phyloP scores from a whole-genome alignment of 2,888 invertebrate genomes.

The Tortrix viridana region DNA sequence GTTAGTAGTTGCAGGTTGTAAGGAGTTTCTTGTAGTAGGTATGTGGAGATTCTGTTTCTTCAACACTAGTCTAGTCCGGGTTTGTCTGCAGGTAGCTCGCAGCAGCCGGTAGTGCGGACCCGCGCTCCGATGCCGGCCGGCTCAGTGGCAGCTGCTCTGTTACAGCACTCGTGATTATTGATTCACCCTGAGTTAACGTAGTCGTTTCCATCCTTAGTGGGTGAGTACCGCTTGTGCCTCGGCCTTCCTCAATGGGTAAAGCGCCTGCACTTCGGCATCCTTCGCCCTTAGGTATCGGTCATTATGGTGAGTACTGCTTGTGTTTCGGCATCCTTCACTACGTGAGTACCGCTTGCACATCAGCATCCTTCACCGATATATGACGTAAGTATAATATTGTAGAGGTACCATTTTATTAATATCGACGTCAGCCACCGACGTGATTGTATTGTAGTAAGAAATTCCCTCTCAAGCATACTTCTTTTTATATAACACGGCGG shows the following conservation, averaged over 20 bases:
- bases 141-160: background rate
- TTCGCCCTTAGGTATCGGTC: background rate
- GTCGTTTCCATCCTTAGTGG: background rate
- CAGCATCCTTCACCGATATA: background rate
- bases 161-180: background rate
- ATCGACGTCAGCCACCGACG: background rate
- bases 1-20: no score
- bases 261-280: slow-evolving; percentile 5
- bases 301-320: slow-evolving; percentile 10
- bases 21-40: no score
- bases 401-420: background rate
- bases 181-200: background rate
- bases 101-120: no score
- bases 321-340: slow-evolving; percentile 12
- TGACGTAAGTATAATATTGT: background rate
- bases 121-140: no score
- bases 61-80: no score
- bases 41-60: no score
- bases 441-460: background rate
- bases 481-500: no score
- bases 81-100: no score
- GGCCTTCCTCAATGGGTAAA: background rate
- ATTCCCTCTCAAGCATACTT: background rate
- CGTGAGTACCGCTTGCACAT: slow-evolving; percentile 11
- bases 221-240: slow-evolving; percentile 5